Conservation (phyloP, 2,888 invertebrate genomes). For the Diaprepes abbreviatus region DNA sequence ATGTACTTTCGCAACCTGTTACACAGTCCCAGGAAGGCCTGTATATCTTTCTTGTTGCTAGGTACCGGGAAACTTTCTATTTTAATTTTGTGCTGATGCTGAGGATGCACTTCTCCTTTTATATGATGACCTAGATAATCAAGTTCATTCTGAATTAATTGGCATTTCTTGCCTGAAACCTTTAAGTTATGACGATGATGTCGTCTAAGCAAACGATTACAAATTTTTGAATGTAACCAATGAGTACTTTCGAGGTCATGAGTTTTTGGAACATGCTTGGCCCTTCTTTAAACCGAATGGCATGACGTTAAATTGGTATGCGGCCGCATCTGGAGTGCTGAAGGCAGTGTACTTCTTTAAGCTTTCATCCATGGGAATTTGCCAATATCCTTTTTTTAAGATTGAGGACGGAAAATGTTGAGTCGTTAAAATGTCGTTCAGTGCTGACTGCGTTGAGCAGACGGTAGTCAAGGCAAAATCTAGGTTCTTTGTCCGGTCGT, state of each 20-base stretch:
- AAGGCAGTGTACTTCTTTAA: slow-evolving; percentile 33
- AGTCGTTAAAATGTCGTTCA: too few relatives aligned
- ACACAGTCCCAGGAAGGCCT: slow-evolving; percentile 13
- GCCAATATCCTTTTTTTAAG: too few relatives aligned
- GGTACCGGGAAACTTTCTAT: too few relatives aligned
- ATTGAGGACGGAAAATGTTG: too few relatives aligned
- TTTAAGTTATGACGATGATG: background rate
- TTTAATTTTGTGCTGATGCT: too few relatives aligned
- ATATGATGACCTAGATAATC: slow-evolving; percentile 24
- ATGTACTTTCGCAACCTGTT: slow-evolving; percentile 30
- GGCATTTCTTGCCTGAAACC: background rate
- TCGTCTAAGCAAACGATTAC: too few relatives aligned
- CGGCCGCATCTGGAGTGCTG: slow-evolving; percentile 25
- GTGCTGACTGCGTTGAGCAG: background rate
- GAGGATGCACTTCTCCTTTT: background rate
- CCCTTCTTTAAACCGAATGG: too few relatives aligned
- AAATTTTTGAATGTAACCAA: too few relatives aligned
- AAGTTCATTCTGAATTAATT: background rate
- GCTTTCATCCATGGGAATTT: too few relatives aligned
- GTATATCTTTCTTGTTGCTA: too few relatives aligned
- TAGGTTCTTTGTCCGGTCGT: too few relatives aligned
- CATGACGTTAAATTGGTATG: slow-evolving; percentile 42
- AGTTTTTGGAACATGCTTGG: slow-evolving; percentile 33
- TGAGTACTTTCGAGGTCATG: slow-evolving; percentile 7
- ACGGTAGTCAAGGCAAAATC: too few relatives aligned